Evolutionary conservation across 2,113 vertebrate species (phyloP).

Genomic region (Ammodytes marinus): DNA sequence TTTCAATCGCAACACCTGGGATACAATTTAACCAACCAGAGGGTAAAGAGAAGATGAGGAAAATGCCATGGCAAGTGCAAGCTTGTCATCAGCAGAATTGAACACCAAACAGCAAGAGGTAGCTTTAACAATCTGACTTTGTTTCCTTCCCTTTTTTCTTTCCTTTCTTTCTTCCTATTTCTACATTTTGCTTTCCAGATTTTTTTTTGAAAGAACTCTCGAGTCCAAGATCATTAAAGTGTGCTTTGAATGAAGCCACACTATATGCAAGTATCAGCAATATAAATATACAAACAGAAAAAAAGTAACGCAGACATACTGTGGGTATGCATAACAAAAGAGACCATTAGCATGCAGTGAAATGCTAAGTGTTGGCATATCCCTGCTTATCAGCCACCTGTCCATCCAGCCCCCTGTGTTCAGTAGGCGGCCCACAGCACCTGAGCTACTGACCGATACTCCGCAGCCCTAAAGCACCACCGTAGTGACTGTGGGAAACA

Average conservation of each 20-base stretch:
- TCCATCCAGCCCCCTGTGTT: constrained; percentile 4
- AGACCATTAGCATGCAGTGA: constrained; percentile 8
- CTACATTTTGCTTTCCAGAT: not conserved
- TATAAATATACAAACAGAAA: not conserved
- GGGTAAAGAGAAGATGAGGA: too few relatives aligned
- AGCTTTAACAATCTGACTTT: too few relatives aligned
- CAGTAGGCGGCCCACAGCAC: constrained; percentile 3
- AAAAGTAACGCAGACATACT: not conserved
- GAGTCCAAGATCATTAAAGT: not conserved
- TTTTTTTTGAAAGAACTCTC: not conserved
- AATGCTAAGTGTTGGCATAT: not conserved
- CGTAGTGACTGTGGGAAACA: constrained; percentile 45
- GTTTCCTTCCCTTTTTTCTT: not conserved
- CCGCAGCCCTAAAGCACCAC: not conserved
- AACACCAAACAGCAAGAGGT: too few relatives aligned
- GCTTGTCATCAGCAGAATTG: too few relatives aligned
- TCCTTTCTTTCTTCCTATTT: not conserved
- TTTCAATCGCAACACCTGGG: too few relatives aligned
- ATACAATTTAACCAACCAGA: too few relatives aligned
- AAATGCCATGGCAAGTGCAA: too few relatives aligned
- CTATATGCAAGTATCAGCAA: not conserved
- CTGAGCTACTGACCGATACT: constrained; percentile 26
- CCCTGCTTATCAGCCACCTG: constrained; percentile 19
- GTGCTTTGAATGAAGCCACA: not conserved
- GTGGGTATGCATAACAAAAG: constrained; percentile 9